These are phyloP conservation scores for Eupeodes luniger DNA, from an alignment of 2,888 invertebrate species.

Conservation along the genomic window DNA sequence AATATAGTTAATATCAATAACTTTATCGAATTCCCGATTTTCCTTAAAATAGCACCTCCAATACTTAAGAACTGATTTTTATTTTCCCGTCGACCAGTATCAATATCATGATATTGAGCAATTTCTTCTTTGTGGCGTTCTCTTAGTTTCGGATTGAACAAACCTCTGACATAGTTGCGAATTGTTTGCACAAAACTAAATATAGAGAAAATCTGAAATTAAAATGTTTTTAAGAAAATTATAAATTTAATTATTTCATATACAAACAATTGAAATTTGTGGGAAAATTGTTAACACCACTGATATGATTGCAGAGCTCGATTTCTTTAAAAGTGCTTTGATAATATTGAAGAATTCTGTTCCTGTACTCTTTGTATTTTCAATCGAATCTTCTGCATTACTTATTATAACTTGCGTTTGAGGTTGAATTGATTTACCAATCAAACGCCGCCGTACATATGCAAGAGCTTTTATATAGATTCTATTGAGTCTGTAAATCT, in stretches of 20 bases:
- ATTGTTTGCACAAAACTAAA: not conserved
- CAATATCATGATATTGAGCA: not conserved
- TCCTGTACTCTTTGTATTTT: not conserved
- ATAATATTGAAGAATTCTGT: not conserved
- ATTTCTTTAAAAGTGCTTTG: not conserved
- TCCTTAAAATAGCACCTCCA: not conserved
- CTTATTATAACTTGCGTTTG: not conserved
- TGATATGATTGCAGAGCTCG: not conserved
- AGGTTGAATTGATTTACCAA: not conserved
- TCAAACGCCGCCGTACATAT: not conserved
- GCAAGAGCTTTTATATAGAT: not conserved
- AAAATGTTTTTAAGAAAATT: not conserved
- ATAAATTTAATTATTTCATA: not conserved
- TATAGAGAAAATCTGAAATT: not conserved
- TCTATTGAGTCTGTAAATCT: slow-evolving; percentile 20
- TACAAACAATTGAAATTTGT: slow-evolving; percentile 19
- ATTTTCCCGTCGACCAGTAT: not conserved
- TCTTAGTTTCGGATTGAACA: not conserved
- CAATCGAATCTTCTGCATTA: too few species aligned
- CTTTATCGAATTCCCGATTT: not conserved
- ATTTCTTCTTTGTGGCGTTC: not conserved
- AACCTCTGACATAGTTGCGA: not conserved
- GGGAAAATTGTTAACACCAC: slow-evolving; percentile 3
- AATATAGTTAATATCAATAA: not conserved
- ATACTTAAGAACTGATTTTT: not conserved